These are phyloP conservation scores for Neodiprion fabricii DNA, from an alignment of 1,140 invertebrate genomes.

Conservation along the genomic window DNA sequence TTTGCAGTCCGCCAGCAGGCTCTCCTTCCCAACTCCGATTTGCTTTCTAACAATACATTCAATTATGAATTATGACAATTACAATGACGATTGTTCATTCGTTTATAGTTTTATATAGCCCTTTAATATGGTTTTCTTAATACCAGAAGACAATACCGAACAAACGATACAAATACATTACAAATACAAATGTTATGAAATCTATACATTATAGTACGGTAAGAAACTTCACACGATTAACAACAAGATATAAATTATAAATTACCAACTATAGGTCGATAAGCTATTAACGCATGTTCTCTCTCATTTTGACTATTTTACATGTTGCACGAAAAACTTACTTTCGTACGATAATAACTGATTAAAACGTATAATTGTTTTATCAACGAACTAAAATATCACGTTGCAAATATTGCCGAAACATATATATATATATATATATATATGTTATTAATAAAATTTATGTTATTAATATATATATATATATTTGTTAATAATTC, in stretches of 20 bases:
- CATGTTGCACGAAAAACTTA: not conserved
- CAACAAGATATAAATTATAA: slow-evolving; percentile 4
- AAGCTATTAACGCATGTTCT: not conserved
- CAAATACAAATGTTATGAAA: slow-evolving; percentile 22
- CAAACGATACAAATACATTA: slow-evolving; percentile 41
- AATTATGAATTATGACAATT: slow-evolving; percentile 11
- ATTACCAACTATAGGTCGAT: slow-evolving; percentile 1
- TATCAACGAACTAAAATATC: not conserved
- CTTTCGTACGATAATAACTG: not conserved
- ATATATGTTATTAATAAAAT: too few relatives aligned
- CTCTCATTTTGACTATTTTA: slow-evolving; percentile 6
- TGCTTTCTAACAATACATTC: slow-evolving; percentile 14
- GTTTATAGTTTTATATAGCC: slow-evolving; percentile 14
- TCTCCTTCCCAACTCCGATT: slow-evolving; percentile 11
- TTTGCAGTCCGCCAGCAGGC: not conserved
- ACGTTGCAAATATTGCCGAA: not conserved
- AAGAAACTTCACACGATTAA: not conserved
- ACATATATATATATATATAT: not conserved
- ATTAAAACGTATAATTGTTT: not conserved
- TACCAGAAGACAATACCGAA: slow-evolving; percentile 36
- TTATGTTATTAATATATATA: too few relatives aligned
- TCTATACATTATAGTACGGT: slow-evolving; percentile 3
- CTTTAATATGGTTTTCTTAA: slow-evolving; percentile 36
- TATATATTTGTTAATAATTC: not conserved
- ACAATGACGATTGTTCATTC: not conserved